Conservation (phyloP, 2,888 invertebrate genomes). For the Epirrhoe tristata region DNA sequence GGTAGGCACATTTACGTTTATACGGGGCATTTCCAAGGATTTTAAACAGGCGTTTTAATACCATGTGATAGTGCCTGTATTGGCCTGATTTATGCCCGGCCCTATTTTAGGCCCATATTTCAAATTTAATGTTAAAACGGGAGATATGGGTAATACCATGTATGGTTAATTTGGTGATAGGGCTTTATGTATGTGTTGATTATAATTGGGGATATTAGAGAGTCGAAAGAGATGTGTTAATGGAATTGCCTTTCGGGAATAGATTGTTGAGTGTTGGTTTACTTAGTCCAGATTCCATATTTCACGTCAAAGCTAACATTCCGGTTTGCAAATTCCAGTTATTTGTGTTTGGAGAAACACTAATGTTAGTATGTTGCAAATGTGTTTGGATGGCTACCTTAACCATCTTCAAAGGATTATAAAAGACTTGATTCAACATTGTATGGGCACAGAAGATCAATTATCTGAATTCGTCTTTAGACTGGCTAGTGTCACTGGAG, state of each 20-base stretch:
- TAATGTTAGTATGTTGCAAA: no score
- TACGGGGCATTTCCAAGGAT: slow-evolving; percentile 39
- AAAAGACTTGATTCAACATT: no score
- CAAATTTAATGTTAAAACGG: slow-evolving; percentile 40
- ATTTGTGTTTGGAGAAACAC: no score
- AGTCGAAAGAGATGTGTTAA: slow-evolving; percentile 26
- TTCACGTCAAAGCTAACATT: neutral
- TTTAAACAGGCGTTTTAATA: slow-evolving; percentile 46
- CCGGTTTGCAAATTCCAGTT: no score
- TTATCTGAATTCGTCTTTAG: no score
- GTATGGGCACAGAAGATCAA: no score
- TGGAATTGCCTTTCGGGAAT: neutral
- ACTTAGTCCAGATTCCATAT: neutral
- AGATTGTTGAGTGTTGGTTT: neutral
- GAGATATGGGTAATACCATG: slow-evolving; percentile 36
- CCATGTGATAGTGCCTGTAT: slow-evolving; percentile 42
- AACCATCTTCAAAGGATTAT: no score
- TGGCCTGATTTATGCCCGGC: slow-evolving; percentile 39
- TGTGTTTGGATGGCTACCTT: no score
- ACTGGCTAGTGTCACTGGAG: neutral
- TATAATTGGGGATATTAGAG: slow-evolving; percentile 35
- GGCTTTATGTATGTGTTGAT: slow-evolving; percentile 33
- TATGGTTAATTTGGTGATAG: slow-evolving; percentile 39
- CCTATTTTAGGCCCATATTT: slow-evolving; percentile 42
- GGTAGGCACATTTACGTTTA: slow-evolving; percentile 40